Evolutionary conservation across 35 echinoderm and acorn worm genomes (phyloP), one percentile per base, ranked within the genome.

Genomic region (Apostichopus japonicus): DNA sequence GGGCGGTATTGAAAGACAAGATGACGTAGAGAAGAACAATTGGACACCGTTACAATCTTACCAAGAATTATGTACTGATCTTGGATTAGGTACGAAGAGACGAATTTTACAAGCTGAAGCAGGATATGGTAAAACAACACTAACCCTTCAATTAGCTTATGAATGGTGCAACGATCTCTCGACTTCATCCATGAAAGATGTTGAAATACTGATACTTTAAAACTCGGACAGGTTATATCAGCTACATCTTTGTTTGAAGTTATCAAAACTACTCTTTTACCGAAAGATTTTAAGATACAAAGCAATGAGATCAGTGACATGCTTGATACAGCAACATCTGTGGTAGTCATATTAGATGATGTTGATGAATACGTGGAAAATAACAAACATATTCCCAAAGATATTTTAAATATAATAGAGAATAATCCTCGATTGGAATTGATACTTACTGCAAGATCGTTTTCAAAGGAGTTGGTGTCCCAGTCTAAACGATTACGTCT

Each of bases 141-240:
- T 81, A 55, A 81, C 79, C 17, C 79, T 81, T 17, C 79, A 81
- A 25, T 17, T 81, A 53, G 79, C 79, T 10, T 81, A 81, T 55
- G 79, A 81, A 15, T 81, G 79, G 79, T 82, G 79, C 44, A 52
- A 82, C 13, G 6, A 56, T 8, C 7, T 33, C 5, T 5, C 24
- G 13, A 17, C 14, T 4, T 33, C 23, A 11, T 13, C 33, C 24
- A 33, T 56, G 21, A 52, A 82, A n/a, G 10, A 52, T 14, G 15
- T n/a, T 73, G 79, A 82, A 56, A 17, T 82, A 54, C 10, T 82
- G 15, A 52, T 82, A 17, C 33, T 82, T 11, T 82, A 4, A 24
- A 33, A 10, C 7, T 82, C 8, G 44, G 79, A 51, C 79, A 82
- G 79, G 10, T 67, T 10, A 17, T 67, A 67, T 67, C 63, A 67